Percentiles rank a stretch among this genome's conserved stretches.
phyloP scores from a whole-genome alignment of 2,797 vertebrate species.

The Etheostoma perlongum region DNA sequence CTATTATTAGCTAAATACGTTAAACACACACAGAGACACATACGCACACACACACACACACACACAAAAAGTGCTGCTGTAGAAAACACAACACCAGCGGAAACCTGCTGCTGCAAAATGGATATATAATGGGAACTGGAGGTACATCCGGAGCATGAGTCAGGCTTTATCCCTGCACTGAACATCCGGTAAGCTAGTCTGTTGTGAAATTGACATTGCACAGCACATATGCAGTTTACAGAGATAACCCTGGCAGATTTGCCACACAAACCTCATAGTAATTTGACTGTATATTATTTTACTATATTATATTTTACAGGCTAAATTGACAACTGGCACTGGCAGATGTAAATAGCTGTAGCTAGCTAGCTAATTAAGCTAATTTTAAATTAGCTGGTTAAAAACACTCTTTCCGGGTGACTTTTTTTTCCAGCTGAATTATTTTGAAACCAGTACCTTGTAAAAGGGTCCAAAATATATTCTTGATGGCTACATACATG shows the following conservation, averaged over 20 bases:
- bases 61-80: slow-evolving; percentile 26
- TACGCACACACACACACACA: slow-evolving; percentile 24
- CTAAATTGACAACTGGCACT: not conserved
- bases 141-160: too few species aligned
- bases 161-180: too few species aligned
- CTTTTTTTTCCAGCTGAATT: not conserved
- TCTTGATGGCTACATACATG: not conserved
- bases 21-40: slow-evolving; percentile 34
- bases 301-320: not conserved
- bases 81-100: slow-evolving; percentile 33
- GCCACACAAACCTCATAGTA: not conserved
- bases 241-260: not conserved
- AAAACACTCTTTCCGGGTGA: not conserved
- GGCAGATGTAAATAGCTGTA: not conserved
- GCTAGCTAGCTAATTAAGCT: not conserved
- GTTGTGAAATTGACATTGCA: not conserved
- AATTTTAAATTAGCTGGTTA: not conserved
- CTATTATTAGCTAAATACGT: slow-evolving; percentile 63
- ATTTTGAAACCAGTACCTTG: not conserved
- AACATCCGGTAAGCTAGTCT: too few species aligned
- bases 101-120: slow-evolving; percentile 39
- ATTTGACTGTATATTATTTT: not conserved
- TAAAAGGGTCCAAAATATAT: not conserved
- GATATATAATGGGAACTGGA: not conserved
- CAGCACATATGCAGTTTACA: not conserved